Base-by-base conservation (phyloP, 2,797 vertebrate species). In the Numenius phaeopus region DNA sequence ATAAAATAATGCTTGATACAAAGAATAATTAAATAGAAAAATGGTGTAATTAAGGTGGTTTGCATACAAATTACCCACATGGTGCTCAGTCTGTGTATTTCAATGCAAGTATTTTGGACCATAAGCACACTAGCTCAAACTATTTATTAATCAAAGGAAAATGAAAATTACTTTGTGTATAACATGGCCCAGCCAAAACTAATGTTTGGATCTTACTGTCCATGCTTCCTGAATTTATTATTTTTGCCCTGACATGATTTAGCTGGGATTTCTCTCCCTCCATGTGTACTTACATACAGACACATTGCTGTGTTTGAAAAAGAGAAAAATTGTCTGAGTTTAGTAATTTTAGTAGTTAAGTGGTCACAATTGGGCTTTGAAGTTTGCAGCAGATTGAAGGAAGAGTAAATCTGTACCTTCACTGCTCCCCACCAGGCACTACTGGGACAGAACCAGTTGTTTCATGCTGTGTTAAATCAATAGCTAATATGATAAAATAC, bases 381-480 rank as follows among this genome's bases (percentile, higher is more conserved):
- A 95, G 91, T 88, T 89, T 82, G 79, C 30, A 94, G 85, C 65
- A 91, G 76, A 94, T 40, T 93, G 95, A 95, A 92, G 47, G 69
- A 79, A 23, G 65, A 94, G 90, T 83, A 96, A 88, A 93, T 93
- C 72, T 67, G 69, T 81, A 95, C 44, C 83, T 93, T 65, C 52
- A 30, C 40, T 77, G 76, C 89, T 95, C 80, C 86, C 94, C 52
- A 96, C 75, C 88, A 97, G 57, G 67, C 62, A 90, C 87, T 95
- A 94, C 83, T 87, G 87, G 94, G 94, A 95, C 65, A 97, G 85
- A 92, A 95, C 87, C 92, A 91, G 88, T 96, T 95, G 93, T 89
- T 96, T 91, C 95, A 92, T 54, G 94, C 96, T 94, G 92, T 94
- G 96, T 84, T 91, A 94, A 97, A 97, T 97, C 94, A 90, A 96